Percentiles rank a stretch among this genome's conserved stretches.
Conservation (phyloP, 2,797 vertebrate genomes). For the Hippocampus kuda region DNA sequence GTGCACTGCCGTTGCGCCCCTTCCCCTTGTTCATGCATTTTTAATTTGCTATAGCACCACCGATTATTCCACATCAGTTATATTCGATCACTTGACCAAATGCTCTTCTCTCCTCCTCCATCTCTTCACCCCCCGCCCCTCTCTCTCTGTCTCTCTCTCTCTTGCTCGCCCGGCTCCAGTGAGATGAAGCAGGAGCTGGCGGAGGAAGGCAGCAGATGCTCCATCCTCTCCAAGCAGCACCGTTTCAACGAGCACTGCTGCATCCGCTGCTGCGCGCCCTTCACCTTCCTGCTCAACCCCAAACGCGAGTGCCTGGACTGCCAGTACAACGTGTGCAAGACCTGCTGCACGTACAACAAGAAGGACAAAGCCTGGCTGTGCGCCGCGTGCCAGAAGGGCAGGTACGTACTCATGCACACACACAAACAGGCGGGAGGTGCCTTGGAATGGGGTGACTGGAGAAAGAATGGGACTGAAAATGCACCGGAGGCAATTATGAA, state of each 20-base stretch:
- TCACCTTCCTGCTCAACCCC: constrained; percentile 91
- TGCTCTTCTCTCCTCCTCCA: constrained; percentile 36
- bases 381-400: constrained; percentile 84
- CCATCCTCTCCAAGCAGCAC: constrained; percentile 85
- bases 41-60: constrained; percentile 46
- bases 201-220: constrained; percentile 89
- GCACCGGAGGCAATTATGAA: constrained; percentile 1
- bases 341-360: constrained; percentile 84
- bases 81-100: constrained; percentile 42
- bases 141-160: constrained; percentile 12
- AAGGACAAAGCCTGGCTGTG: constrained; percentile 85
- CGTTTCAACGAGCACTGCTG: constrained; percentile 93
- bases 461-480: neutral
- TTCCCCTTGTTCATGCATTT: constrained; percentile 32
- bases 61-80: constrained; percentile 47
- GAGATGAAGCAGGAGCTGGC: constrained; percentile 93
- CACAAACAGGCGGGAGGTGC: neutral
- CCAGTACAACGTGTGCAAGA: constrained; percentile 90
- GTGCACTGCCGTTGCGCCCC: neutral
- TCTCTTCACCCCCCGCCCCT: constrained; percentile 10
- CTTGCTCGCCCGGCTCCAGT: constrained; percentile 54
- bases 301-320: constrained; percentile 84
- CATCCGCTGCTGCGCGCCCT: constrained; percentile 90
- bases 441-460: constrained; percentile 16
- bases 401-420: constrained; percentile 66